Percentiles rank a stretch among this genome's conserved stretches.
These are phyloP conservation scores for Solen grandis DNA, from an alignment of 1,140 invertebrate genomes.

Conservation along the genomic window DNA sequence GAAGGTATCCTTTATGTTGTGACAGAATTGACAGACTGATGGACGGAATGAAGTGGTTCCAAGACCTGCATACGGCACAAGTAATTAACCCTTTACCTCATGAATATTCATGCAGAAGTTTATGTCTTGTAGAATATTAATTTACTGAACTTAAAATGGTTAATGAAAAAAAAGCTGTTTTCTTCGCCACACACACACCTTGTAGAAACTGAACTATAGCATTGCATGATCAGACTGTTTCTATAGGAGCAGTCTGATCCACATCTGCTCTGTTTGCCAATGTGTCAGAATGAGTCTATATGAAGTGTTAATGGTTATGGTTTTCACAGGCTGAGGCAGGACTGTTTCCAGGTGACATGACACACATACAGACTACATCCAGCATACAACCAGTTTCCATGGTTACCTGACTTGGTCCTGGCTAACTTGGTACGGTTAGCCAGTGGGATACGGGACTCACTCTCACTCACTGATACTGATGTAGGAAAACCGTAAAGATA, in stretches of 20 bases:
- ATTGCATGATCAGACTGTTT: neutral
- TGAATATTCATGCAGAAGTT: no score
- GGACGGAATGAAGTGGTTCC: no score
- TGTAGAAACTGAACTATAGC: no score
- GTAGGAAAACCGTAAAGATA: no score
- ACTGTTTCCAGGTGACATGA: neutral
- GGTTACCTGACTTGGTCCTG: conserved; percentile 50
- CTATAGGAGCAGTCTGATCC: neutral
- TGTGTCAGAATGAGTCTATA: neutral
- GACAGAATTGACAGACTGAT: no score
- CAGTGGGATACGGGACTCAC: conserved; percentile 40
- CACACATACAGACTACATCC: neutral
- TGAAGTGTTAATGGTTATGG: neutral
- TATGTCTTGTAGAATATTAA: no score
- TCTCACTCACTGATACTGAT: neutral
- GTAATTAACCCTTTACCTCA: no score
- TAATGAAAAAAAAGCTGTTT: no score
- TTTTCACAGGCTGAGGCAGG: neutral
- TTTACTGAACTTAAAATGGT: no score
- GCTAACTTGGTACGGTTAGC: conserved; percentile 48
- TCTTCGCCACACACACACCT: no score
- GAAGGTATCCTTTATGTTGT: no score
- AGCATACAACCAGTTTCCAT: neutral
- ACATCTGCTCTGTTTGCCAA: neutral
- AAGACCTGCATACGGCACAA: no score